phyloP scores from a whole-genome alignment of 2,888 invertebrate species.

The Leucophenga maculata region DNA sequence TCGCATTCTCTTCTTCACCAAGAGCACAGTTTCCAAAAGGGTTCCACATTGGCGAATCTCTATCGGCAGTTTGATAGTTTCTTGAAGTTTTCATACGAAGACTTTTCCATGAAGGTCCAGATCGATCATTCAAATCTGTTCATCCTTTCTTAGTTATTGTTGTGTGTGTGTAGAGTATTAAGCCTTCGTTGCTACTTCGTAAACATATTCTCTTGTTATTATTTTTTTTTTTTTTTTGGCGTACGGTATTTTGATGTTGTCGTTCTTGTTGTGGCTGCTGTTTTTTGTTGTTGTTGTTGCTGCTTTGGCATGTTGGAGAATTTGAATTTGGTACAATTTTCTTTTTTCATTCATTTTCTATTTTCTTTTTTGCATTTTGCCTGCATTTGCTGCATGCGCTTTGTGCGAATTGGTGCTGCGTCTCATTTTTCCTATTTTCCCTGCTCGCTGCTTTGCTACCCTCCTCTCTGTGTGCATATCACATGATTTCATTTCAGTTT shows the following conservation, averaged over 20 bases:
- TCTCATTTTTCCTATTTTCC: neutral
- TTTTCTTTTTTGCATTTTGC: neutral
- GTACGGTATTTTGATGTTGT: slow-evolving; percentile 25
- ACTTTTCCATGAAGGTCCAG: too few species aligned
- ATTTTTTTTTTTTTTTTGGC: too few species aligned
- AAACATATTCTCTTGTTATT: too few species aligned
- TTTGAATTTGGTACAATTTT: slow-evolving; percentile 22
- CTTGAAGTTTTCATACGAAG: too few species aligned
- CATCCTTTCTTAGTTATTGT: too few species aligned
- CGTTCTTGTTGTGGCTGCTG: neutral
- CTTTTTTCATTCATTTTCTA: neutral
- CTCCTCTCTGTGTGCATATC: neutral
- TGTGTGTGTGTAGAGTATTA: too few species aligned
- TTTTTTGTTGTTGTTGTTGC: neutral
- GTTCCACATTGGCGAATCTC: too few species aligned
- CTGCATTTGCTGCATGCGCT: neutral
- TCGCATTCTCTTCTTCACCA: too few species aligned
- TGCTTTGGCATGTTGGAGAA: neutral
- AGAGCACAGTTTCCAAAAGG: too few species aligned
- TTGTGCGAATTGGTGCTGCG: neutral
- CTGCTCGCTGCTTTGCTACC: neutral
- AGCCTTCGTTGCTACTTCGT: too few species aligned
- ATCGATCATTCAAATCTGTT: too few species aligned
- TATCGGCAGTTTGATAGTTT: too few species aligned
- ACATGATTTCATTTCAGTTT: slow-evolving; percentile 33